These are phyloP conservation scores for Amblyopsis rosae DNA, from an alignment of 2,113 vertebrate genomes.

Conservation along the genomic window DNA sequence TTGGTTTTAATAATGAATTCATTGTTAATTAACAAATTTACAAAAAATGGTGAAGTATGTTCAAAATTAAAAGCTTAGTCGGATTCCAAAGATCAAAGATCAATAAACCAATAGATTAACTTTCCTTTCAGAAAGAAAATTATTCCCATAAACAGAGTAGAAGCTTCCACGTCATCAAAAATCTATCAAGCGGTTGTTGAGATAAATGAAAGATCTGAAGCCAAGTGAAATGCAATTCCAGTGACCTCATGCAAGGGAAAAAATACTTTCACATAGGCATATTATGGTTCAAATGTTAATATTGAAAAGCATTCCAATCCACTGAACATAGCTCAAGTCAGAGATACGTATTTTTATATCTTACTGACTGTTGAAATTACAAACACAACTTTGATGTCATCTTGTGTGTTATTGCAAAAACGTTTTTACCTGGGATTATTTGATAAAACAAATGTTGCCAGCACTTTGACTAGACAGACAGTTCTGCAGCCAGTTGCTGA, in stretches of 20 bases:
- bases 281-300: constrained; percentile 9
- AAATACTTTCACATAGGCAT: constrained; percentile 22
- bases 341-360: constrained; percentile 23
- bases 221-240: neutral
- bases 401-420: constrained; percentile 10
- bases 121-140: neutral
- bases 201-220: neutral
- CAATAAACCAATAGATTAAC: constrained; percentile 6
- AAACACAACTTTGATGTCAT: constrained; percentile 15
- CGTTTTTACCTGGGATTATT: constrained; percentile 32
- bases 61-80: constrained; percentile 18
- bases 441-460: constrained; percentile 23
- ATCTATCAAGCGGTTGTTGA: neutral
- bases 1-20: neutral
- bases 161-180: neutral
- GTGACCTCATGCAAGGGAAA: neutral
- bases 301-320: constrained; percentile 18
- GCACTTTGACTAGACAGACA: constrained; percentile 65
- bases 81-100: constrained; percentile 60
- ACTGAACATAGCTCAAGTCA: constrained; percentile 23
- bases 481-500: constrained; percentile 63
- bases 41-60: constrained; percentile 1
- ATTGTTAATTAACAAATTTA: constrained; percentile 8
- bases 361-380: constrained; percentile 43
- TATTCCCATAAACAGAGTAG: neutral